Base-by-base conservation (phyloP, 2,797 vertebrate genomes). In the Crenichthys baileyi region DNA sequence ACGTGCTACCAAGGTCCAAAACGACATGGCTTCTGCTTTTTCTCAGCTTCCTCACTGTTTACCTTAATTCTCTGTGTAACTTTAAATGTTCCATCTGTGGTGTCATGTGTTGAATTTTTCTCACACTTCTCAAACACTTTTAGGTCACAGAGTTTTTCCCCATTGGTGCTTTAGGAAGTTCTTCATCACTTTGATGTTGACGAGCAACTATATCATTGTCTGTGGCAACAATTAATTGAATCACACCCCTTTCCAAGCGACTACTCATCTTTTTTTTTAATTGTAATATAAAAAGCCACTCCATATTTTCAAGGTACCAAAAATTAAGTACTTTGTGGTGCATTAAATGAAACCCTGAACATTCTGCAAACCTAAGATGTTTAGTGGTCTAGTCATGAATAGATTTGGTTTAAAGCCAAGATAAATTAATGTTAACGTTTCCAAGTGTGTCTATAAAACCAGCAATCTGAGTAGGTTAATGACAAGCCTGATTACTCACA, bases 31-130 rank as follows among this genome's bases (percentile, higher is more conserved):
- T 18, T 0, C 88, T 88, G 83, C 70, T 74, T 81, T 84, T 63
- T 56, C 82, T 93, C 86, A 79, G 13, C 76, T 29, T 79, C 20
- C 24, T 83, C 61, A 39, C 20, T 82, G 85, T 90, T 90, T 86
- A 87, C 76, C 75, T 84, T 86, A 41, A 41, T 72, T 81, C 67
- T 85, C 53, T n/a, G 18, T 11, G 53, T 82, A 56, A 73, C 61
- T 65, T 22, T 76, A 77, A 56, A 60, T 73, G 15, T 36, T 16
- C 63, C 63, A 60, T 86, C 84, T 70, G 53, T 73, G 36, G 74
- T 77, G 80, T 83, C 65, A 39, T 83, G 39, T 77, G 65, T 68
- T 48, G 26, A 20, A 20, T 11, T 39, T 79, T 76, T 77, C 77
- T 60, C 55, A 84, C 75, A 85, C 74, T 65, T 73, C 70, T 79